Evolutionary conservation across 2,113 vertebrate genomes (phyloP).

Genomic region (Pantherophis guttatus): DNA sequence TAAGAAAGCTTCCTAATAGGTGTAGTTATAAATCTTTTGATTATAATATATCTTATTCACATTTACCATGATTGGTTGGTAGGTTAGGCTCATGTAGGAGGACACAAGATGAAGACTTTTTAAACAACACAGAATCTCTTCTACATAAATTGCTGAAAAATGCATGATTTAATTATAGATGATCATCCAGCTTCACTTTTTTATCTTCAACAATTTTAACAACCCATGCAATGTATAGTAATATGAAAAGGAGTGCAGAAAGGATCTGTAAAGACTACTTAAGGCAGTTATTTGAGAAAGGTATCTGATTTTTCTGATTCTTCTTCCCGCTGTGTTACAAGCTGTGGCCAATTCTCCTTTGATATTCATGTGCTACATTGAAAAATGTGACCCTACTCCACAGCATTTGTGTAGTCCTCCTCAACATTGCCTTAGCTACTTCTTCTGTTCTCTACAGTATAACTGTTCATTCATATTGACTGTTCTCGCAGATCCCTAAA

Average conservation of each 20-base stretch:
- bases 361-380: conserved; percentile 16
- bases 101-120: not conserved
- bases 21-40: not conserved
- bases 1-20: not conserved
- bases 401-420: conserved; percentile 49
- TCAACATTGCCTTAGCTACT: conserved; percentile 32
- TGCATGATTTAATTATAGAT: not conserved
- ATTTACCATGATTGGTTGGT: not conserved
- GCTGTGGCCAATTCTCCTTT: not conserved
- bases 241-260: not conserved
- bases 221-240: not conserved
- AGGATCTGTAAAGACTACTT: not conserved
- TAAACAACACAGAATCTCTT: not conserved
- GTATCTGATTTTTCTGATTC: not conserved
- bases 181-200: not conserved
- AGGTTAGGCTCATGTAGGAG: not conserved
- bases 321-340: not conserved
- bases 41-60: not conserved
- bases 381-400: not conserved
- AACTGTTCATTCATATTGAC: conserved; percentile 48
- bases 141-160: not conserved
- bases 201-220: not conserved
- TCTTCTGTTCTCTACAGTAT: conserved; percentile 39
- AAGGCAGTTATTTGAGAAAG: conserved; percentile 8
- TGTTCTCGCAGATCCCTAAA: conserved; percentile 40